Evolutionary conservation across 2,113 vertebrate species (phyloP).

Genomic region (Carettochelys insculpta): DNA sequence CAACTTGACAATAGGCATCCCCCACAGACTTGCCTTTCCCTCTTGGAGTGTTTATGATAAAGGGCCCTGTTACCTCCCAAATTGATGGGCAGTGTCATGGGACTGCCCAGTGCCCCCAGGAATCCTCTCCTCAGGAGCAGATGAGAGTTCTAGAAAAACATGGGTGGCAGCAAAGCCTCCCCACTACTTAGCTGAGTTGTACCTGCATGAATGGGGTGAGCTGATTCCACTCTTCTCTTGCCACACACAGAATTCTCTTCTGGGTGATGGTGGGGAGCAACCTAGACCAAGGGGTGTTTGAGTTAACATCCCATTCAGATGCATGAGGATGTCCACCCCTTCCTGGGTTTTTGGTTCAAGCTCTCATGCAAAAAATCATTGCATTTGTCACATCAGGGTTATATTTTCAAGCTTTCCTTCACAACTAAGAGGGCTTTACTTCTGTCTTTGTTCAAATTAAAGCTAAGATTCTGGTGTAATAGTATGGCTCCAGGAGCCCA

Average conservation of each 20-base stretch:
- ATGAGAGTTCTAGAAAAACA: not conserved
- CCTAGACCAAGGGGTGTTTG: not conserved
- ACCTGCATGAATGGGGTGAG: not conserved
- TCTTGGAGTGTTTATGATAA: not conserved
- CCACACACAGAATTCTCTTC: not conserved
- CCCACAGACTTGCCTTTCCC: fast-evolving
- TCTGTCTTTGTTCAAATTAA: not conserved
- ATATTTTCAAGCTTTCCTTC: not conserved
- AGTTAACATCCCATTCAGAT: not conserved
- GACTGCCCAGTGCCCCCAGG: not conserved
- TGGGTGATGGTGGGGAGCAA: not conserved
- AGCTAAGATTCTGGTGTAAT: not conserved
- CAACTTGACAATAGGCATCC: not conserved
- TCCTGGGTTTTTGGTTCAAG: not conserved
- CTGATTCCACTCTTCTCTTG: not conserved
- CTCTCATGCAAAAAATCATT: not conserved
- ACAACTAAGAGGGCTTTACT: not conserved
- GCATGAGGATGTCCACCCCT: not conserved
- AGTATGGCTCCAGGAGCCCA: not conserved
- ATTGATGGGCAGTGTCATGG: not conserved
- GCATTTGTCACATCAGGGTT: not conserved
- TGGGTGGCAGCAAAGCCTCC: not conserved
- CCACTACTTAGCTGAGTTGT: not conserved
- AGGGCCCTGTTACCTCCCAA: not conserved
- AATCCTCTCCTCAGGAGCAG: not conserved